Percentiles rank a stretch among this genome's conserved stretches.
phyloP scores from a whole-genome alignment of 2,888 invertebrate genomes.

The Drosophila meridionalis region DNA sequence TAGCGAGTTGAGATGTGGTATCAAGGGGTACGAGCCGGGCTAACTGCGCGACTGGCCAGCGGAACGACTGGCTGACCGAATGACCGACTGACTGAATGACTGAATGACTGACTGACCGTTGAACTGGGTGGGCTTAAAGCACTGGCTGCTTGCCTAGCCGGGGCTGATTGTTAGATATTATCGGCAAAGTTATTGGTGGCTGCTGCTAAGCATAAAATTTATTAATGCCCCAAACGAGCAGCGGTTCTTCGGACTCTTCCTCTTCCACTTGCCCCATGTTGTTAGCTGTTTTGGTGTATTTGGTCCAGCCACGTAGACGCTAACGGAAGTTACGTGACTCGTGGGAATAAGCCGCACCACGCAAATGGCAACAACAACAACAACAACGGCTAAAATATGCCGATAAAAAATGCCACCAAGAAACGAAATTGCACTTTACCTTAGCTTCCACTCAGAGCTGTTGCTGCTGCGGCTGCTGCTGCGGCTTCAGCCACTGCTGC shows the following conservation, averaged over 20 bases:
- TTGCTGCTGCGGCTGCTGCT: not conserved
- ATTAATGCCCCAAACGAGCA: constrained; percentile 67
- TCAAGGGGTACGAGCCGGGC: constrained; percentile 28
- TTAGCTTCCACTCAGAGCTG: constrained; percentile 17
- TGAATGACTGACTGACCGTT: not conserved
- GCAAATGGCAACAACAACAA: constrained; percentile 24
- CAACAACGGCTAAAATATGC: constrained; percentile 10
- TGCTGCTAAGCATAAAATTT: constrained; percentile 76
- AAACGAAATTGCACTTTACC: constrained; percentile 64
- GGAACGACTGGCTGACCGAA: constrained; percentile 1
- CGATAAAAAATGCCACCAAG: constrained; percentile 33
- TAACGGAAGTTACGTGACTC: constrained; percentile 78
- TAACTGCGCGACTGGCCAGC: constrained; percentile 15
- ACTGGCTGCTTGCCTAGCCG: constrained; percentile 12
- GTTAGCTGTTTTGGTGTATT: constrained; percentile 14
- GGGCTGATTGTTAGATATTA: constrained; percentile 77
- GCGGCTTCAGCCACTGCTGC: not conserved
- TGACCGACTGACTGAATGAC: not conserved
- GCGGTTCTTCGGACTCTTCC: constrained; percentile 11
- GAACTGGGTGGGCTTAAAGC: constrained; percentile 9
- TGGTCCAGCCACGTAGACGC: constrained; percentile 53
- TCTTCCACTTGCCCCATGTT: not conserved
- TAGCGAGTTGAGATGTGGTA: constrained; percentile 43
- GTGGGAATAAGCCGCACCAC: constrained; percentile 65
- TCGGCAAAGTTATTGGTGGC: constrained; percentile 74